These are phyloP conservation scores for Stichopus horrens DNA, from an alignment of 53 echinoderm and acorn worm genomes.

Conservation along the genomic window DNA sequence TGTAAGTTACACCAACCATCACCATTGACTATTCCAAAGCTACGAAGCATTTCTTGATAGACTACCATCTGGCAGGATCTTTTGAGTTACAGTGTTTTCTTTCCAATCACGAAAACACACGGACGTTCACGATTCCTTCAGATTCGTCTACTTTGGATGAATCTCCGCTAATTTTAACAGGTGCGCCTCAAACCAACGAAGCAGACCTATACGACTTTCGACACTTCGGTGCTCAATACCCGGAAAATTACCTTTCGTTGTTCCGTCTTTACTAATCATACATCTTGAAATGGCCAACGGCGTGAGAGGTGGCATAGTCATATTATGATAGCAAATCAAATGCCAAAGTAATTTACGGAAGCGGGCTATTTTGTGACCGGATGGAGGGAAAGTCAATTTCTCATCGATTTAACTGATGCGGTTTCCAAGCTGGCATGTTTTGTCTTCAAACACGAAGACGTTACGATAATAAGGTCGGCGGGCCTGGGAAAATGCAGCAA, in stretches of 20 bases:
- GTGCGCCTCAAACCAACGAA: not conserved
- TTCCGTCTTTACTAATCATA: not conserved
- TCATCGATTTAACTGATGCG: conserved; percentile 20
- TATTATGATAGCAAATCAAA: conserved; percentile 42
- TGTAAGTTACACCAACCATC: too few species aligned
- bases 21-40: too few species aligned
- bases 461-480: not conserved
- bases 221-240: conserved; percentile 7
- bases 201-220: not conserved
- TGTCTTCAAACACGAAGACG: conserved; percentile 19
- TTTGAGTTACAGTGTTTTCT: too few species aligned
- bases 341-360: conserved; percentile 39
- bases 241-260: conserved; percentile 14
- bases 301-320: conserved; percentile 34
- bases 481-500: not conserved
- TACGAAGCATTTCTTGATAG: too few species aligned
- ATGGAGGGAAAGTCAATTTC: conserved; percentile 40
- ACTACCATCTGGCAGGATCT: too few species aligned
- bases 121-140: not conserved
- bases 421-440: conserved; percentile 17
- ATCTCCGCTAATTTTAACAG: not conserved
- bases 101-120: too few species aligned
- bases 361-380: conserved; percentile 43
- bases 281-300: conserved; percentile 28
- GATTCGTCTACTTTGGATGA: not conserved